These are phyloP conservation scores for Muntiacus muntjak DNA, from an alignment of 2,113 vertebrate species.

Conservation along the genomic window DNA sequence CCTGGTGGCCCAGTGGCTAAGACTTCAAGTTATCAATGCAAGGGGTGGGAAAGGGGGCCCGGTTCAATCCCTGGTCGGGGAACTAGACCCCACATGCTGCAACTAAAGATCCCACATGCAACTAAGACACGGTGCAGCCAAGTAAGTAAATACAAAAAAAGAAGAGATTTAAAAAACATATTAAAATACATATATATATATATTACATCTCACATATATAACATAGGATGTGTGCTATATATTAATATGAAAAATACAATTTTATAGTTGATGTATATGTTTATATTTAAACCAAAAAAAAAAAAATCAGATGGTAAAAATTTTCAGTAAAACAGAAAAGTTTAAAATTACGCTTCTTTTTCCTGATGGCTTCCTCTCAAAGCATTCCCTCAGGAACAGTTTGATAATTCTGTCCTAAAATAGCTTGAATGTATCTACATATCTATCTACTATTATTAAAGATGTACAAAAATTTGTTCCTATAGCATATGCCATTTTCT, in stretches of 20 bases:
- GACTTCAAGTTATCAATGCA: not conserved
- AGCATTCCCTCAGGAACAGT: not conserved
- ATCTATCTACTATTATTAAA: not conserved
- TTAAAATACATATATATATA: not conserved
- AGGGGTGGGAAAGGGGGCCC: not conserved
- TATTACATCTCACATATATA: not conserved
- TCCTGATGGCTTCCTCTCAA: not conserved
- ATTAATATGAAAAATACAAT: not conserved
- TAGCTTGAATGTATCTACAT: not conserved
- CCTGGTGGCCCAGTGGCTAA: not conserved
- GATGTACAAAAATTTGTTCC: not conserved
- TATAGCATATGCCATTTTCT: not conserved
- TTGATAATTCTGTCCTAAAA: not conserved
- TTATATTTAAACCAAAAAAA: not conserved
- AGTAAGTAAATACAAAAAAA: not conserved
- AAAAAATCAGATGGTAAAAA: not conserved
- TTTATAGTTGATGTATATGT: not conserved
- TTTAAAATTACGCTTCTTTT: not conserved
- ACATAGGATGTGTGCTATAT: not conserved
- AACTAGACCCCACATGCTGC: not conserved
- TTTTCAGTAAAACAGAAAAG: not conserved
- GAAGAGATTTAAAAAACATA: not conserved
- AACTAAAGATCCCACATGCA: not conserved
- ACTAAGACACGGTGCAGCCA: not conserved
- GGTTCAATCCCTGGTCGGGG: not conserved